Percentiles rank a stretch among this genome's conserved stretches.
phyloP scores from a whole-genome alignment of 2,113 vertebrate species.

The Eolophus roseicapilla region DNA sequence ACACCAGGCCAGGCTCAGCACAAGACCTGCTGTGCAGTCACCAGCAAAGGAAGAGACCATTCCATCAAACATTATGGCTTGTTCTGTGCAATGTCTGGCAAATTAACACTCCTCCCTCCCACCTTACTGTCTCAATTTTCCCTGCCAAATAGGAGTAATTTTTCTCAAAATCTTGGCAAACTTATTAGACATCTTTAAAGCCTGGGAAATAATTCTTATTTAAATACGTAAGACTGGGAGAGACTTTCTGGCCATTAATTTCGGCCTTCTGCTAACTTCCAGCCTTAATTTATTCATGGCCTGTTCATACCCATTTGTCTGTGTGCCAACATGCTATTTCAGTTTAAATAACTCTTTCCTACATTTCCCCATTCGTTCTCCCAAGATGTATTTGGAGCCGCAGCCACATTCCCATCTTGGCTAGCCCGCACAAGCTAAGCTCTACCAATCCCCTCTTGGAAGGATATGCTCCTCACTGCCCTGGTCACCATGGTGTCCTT shows the following conservation, averaged over 20 bases:
- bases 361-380: neutral
- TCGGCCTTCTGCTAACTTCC: conserved; percentile 42
- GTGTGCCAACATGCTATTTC: neutral
- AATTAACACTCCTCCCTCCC: neutral
- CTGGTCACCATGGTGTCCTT: neutral
- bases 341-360: conserved; percentile 11
- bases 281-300: conserved; percentile 37
- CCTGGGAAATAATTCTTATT: conserved; percentile 27
- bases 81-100: neutral
- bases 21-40: neutral
- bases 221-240: neutral
- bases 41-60: neutral
- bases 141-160: conserved; percentile 9
- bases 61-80: neutral
- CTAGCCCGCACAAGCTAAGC: neutral
- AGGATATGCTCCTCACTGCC: neutral
- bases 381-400: neutral
- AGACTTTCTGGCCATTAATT: conserved; percentile 34
- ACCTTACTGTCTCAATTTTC: neutral
- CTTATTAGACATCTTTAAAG: neutral
- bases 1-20: neutral
- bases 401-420: neutral
- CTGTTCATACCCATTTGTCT: conserved; percentile 16
- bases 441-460: neutral
- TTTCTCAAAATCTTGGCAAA: conserved; percentile 28